Base-by-base conservation (phyloP, 92 coral and sea anemone genomes). In the Siderastrea radians region DNA sequence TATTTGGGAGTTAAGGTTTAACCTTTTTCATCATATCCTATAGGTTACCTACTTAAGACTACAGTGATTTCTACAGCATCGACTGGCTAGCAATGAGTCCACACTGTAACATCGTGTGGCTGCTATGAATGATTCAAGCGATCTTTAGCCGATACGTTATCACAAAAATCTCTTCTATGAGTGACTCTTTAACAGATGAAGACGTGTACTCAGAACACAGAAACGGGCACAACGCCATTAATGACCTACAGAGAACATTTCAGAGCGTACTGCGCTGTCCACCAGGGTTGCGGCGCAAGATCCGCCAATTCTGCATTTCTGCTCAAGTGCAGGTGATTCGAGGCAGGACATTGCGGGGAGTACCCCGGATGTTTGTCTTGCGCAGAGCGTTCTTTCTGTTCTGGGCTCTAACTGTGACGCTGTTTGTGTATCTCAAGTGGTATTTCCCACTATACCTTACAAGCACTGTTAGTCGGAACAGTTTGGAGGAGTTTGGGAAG, bases 361-460 rank as follows among this genome's bases (percentile, higher is more conserved):
- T 95, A 52, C 96, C 95, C 60, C 83, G 96, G 26, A 66, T 95
- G 50, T 95, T 95, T 64, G 82, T 95, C 15, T 86, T 93, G 49
- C 89, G 94, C 9, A 89, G 94, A 76, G 80, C 80, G 1, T 93
- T 95, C 57, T 95, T 93, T 49, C 61, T 95, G 64, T 90, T 90
- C 57, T 95, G 98, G 96, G 83, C 86, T 8, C 79, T 92, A 10
- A 91, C 94, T 6, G 89, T 93, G 60, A 73, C 70, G 7, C 73
- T 93, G 17, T 78, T 95, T 48, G 60, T 95, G 26, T 95, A 87
- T 61, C 91, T 95, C 1, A 95, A 95, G 82, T 76, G 91, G 79
- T 95, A 93, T 68, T 95, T 95, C 19, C 96, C 98, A 1, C 53
- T 90, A 38, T 93, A 93, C 43, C 72, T 93, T 49, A 87, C 91